phyloP scores from a whole-genome alignment of 2,797 vertebrate species.

The Balearica regulorum region DNA sequence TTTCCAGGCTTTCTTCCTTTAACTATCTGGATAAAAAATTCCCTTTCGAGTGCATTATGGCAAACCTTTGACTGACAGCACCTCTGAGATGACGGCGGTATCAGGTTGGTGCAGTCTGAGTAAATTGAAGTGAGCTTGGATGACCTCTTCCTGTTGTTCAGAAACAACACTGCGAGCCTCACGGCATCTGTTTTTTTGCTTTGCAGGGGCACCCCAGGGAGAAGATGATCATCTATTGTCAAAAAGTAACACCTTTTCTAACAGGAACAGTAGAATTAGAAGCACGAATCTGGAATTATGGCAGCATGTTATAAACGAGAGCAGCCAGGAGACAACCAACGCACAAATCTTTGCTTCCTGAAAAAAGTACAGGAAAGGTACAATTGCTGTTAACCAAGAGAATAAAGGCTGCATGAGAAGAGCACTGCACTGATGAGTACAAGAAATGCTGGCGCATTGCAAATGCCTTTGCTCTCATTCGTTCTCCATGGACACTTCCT shows the following conservation, averaged over 20 bases:
- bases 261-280: background rate
- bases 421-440: background rate
- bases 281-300: background rate
- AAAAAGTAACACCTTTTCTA: background rate
- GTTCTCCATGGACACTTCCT: background rate
- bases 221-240: background rate
- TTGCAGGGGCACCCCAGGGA: background rate
- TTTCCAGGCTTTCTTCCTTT: background rate
- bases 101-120: background rate
- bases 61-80: background rate
- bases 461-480: background rate
- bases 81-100: background rate
- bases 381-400: background rate
- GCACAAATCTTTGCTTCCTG: background rate
- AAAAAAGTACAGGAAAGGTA: background rate
- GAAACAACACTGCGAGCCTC: background rate
- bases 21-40: background rate
- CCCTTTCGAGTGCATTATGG: background rate
- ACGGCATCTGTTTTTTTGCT: background rate
- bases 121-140: background rate
- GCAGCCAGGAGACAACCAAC: background rate
- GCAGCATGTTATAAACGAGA: background rate
- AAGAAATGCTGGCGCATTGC: background rate
- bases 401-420: background rate
- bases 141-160: background rate